Conservation (phyloP, 2,888 invertebrate genomes). For the Aleiodes testaceus region DNA sequence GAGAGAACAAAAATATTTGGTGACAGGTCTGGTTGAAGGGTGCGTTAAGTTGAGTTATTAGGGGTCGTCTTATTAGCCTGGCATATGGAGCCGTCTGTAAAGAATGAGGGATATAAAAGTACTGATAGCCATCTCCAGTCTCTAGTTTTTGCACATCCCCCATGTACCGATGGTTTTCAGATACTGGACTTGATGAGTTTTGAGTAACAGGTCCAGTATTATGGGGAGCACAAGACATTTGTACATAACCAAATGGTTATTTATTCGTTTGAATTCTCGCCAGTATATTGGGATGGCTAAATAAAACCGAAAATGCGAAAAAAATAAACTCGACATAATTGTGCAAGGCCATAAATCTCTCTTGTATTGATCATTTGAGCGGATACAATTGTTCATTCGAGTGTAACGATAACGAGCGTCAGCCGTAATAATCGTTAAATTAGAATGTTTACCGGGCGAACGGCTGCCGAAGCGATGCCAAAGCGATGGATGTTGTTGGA, state of each 20-base stretch:
- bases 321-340: background rate
- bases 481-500: constrained; percentile 53
- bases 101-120: constrained; percentile 59
- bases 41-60: constrained; percentile 62
- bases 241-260: background rate
- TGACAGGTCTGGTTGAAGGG: constrained; percentile 63
- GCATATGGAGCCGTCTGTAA: constrained; percentile 66
- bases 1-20: constrained; percentile 69
- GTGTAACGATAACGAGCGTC: constrained; percentile 43
- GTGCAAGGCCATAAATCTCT: constrained; percentile 6
- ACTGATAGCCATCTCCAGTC: constrained; percentile 64
- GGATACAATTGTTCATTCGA: constrained; percentile 26
- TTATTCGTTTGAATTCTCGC: constrained; percentile 27
- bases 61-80: constrained; percentile 68
- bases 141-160: constrained; percentile 30
- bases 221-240: constrained; percentile 62
- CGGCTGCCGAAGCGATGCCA: constrained; percentile 50
- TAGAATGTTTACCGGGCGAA: constrained; percentile 52
- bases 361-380: constrained; percentile 7
- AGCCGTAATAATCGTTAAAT: constrained; percentile 48
- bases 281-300: constrained; percentile 29
- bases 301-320: background rate
- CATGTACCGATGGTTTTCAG: constrained; percentile 24
- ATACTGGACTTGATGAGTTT: constrained; percentile 50
- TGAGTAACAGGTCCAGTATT: constrained; percentile 70